These are phyloP conservation scores for Macroglossus sobrinus DNA, from an alignment of 2,113 vertebrate genomes.

Conservation along the genomic window DNA sequence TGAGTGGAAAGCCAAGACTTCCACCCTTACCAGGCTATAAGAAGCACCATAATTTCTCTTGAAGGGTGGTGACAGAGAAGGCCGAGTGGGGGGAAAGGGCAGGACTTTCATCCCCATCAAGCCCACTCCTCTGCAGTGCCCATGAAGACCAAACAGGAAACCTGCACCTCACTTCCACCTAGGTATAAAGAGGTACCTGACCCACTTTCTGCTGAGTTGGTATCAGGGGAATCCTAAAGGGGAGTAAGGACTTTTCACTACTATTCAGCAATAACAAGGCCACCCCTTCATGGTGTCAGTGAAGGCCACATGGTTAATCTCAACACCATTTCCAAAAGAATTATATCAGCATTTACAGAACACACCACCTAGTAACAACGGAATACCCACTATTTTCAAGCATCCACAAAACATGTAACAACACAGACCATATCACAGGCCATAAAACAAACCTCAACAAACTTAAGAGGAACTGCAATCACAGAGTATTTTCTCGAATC, in stretches of 20 bases:
- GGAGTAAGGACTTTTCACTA: not conserved
- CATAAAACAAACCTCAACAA: constrained; percentile 21
- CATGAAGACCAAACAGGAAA: not conserved
- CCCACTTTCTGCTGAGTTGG: not conserved
- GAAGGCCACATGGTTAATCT: not conserved
- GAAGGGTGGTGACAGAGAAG: not conserved
- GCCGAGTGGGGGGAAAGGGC: no score
- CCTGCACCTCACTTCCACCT: not conserved
- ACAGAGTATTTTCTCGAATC: not conserved
- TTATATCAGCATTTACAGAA: not conserved
- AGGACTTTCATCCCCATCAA: not conserved
- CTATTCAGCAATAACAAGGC: not conserved
- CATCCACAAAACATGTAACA: not conserved
- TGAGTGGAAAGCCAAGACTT: not conserved
- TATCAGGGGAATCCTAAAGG: not conserved
- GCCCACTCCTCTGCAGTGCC: not conserved
- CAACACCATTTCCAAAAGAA: not conserved
- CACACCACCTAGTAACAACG: not conserved
- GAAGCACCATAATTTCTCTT: not conserved
- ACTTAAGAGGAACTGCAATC: not conserved
- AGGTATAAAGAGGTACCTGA: not conserved
- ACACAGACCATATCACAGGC: not conserved
- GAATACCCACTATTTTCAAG: not conserved
- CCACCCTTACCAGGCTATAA: not conserved
- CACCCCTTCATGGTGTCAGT: not conserved